A percentile compares a stretch with the other conserved stretches of the same genome.
phyloP scores from a whole-genome alignment of 2,888 invertebrate genomes.

The Drosophila heteroneura region DNA sequence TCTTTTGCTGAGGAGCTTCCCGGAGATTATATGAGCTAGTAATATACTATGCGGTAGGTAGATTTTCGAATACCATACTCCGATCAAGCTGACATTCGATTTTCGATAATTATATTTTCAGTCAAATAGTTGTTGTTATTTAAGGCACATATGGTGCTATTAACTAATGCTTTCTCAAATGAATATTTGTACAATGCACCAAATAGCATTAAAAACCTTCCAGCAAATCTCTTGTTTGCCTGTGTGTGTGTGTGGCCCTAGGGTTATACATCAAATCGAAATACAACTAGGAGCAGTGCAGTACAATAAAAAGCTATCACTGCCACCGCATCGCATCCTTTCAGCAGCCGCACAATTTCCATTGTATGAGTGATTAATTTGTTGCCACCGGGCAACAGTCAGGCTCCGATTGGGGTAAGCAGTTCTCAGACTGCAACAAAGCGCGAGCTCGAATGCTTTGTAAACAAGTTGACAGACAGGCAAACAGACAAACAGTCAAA shows the following conservation, averaged over 20 bases:
- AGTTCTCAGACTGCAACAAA: conserved; percentile 27
- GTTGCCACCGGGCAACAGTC: conserved; percentile 61
- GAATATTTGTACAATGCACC: conserved; percentile 17
- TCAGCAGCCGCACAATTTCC: conserved; percentile 68
- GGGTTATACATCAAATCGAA: conserved; percentile 53
- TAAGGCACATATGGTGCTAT: not conserved
- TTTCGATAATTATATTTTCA: not conserved
- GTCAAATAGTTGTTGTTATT: not conserved
- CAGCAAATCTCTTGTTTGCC: conserved; percentile 31
- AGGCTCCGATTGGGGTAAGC: conserved; percentile 20
- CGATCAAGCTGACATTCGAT: not conserved
- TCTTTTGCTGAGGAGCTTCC: not conserved
- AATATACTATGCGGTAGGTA: too few species aligned
- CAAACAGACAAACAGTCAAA: conserved; percentile 22
- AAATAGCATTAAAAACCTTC: conserved; percentile 68
- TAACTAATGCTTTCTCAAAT: conserved; percentile 1
- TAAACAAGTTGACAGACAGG: conserved; percentile 71
- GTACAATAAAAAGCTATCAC: conserved; percentile 61
- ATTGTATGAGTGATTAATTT: conserved; percentile 80
- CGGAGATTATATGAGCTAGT: not conserved
- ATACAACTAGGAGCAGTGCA: conserved; percentile 21
- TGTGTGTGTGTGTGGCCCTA: conserved; percentile 71
- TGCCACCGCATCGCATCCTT: conserved; percentile 38
- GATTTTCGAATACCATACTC: not conserved
- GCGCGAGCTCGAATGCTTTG: conserved; percentile 55